Evolutionary conservation across 1,140 invertebrate species (phyloP), one percentile per base, ranked within the genome.

Genomic region (Neodiprion fabricii): DNA sequence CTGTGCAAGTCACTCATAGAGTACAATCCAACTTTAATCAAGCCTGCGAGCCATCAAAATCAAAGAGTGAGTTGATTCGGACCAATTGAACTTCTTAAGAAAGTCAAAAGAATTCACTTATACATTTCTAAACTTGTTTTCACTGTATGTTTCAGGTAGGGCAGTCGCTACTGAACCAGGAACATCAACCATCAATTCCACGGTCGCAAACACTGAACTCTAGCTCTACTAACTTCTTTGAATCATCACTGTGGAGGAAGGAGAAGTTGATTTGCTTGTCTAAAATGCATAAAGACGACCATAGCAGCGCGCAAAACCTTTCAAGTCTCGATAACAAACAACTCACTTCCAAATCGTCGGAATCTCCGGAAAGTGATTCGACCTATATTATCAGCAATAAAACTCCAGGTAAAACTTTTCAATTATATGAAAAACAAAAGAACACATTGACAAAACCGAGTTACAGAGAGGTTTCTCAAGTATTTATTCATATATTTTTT

Each of bases 191-290:
- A 0, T 78, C 83, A 2, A 75, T 85, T 67, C 61, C 79, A 0
- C 81, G 82, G 23, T 81, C 76, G 10, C 79, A 80, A 50, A 47
- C 81, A 53, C 75, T 84, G 28, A 82, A 84, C 73, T 14, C 77
- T 3, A 74, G 80, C 21, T 71, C 81, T 10, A 66, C 76, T 73
- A 81, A 70, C 23, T 83, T 84, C n/a, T 84, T 85, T 50, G 84
- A 84, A 72, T 71, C 83, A 3, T 83, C 82, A 14, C 73, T 84
- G 11, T 85, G 84, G 84, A 79, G 73, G 67, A 84, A 82, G 65
- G 84, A 85, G 66, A 82, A 83, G 68, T 70, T 76, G 67, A 84
- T 85, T 65, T 83, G 80, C 49, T 70, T 83, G n/a, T 83, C 83
- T 9, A 83, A 82, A 79, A 84, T 83, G 81, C 71, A 79, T 21